phyloP scores from a whole-genome alignment of 2,113 vertebrate genomes.

The Rhinoderma darwinii region DNA sequence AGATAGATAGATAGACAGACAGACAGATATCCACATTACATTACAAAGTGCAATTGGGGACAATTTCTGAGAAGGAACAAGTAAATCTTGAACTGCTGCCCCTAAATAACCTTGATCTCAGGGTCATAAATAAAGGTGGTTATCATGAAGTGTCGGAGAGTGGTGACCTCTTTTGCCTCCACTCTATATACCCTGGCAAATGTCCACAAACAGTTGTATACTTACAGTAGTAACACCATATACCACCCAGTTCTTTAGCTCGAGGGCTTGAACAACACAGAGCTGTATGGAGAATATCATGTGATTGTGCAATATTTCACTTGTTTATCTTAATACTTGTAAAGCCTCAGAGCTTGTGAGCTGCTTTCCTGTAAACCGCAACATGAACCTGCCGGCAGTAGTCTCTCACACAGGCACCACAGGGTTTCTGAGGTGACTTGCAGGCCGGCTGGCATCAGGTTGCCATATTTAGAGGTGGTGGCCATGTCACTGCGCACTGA shows the following conservation, averaged over 20 bases:
- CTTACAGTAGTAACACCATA: conserved; percentile 1
- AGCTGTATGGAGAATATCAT: neutral
- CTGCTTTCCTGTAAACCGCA: conserved; percentile 24
- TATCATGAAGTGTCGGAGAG: neutral
- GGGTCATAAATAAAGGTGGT: neutral
- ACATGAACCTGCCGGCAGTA: neutral
- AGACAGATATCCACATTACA: neutral
- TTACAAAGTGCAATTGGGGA: neutral
- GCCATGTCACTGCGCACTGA: neutral
- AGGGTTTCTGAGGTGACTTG: conserved; percentile 22
- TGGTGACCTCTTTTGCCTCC: conserved; percentile 16
- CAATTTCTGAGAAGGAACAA: neutral
- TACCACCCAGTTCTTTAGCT: neutral
- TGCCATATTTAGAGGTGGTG: neutral
- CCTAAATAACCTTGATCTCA: neutral
- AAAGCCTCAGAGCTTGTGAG: neutral
- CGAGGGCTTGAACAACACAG: neutral
- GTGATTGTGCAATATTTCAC: conserved; percentile 28
- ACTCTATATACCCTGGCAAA: conserved; percentile 22
- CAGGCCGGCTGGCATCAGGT: conserved; percentile 2
- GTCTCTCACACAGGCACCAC: too few species aligned
- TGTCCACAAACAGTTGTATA: neutral
- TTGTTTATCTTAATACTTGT: neutral
- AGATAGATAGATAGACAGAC: too few species aligned
- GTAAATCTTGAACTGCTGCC: neutral